Evolutionary conservation across 2,113 vertebrate species (phyloP), one percentile per base, ranked within the genome.

Genomic region (Anthoscopus minutus): DNA sequence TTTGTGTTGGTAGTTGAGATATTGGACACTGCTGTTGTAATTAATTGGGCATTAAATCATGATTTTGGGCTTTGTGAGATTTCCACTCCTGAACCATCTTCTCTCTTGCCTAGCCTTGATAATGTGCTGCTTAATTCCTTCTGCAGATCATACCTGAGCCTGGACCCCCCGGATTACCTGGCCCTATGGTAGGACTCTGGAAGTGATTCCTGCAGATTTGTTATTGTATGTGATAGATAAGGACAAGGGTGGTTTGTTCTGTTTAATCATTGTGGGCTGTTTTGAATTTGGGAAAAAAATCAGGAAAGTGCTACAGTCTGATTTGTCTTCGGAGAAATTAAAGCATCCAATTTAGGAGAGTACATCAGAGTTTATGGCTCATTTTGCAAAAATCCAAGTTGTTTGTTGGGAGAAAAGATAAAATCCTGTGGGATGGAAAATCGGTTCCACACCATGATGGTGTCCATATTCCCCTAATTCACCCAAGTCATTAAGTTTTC

Each of bases 131-230:
- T 74, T 58, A 35, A 94, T 97, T 94, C 67, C 69, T 98, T 97
- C 96, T 98, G 86, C 98, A 99, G 97, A 98, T 99, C 97, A 98
- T 99, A 87, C 98, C 98, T 33, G 98, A 99, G 93, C 99, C 98
- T 1, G 99, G 99, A 21, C 98, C 98, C 12, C 99, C 99, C 0
- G 99, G 99, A 5, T 97, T 98, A n/a, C 98, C 98, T 0, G 99
- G 98, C 40, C 98, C 98, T 51, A 96, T 94, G 97, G 99, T 98
- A 98, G 96, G 98, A 86, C 48, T 73, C 38, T 66, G 62, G 73
- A 45, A 91, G 40, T 1, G 27, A 11, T 33, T 23, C 20, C 65
- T 88, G 73, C 42, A 65, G 45, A 81, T 71, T 38, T 17, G 21
- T 72, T 61, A 45, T 4, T 10, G 1, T 8, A 1, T 56, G 35